phyloP scores from a whole-genome alignment of 2,888 invertebrate species.

The Diadegma fenestrale region DNA sequence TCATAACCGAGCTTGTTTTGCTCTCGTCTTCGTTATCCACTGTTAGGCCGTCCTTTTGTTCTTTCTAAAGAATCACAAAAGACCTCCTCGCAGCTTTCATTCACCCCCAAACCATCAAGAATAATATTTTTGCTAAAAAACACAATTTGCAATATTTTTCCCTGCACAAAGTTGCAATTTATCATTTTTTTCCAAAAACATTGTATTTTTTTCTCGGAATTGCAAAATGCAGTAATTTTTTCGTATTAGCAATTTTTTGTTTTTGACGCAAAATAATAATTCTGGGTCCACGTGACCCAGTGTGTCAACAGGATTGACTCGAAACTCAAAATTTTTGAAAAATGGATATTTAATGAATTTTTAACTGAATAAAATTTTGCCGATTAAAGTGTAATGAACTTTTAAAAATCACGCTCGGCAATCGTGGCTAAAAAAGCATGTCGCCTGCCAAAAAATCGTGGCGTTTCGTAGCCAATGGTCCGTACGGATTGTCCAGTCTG shows the following conservation, averaged over 20 bases:
- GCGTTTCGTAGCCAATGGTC: background rate
- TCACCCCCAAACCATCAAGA: background rate
- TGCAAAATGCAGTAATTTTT: too few species aligned
- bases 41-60: background rate
- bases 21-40: slow-evolving; percentile 36
- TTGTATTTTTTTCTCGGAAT: too few species aligned
- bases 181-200: background rate
- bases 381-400: background rate
- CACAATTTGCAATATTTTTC: background rate
- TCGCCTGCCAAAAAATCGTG: background rate
- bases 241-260: too few species aligned
- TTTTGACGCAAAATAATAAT: too few species aligned
- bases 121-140: background rate
- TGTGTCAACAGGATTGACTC: too few species aligned
- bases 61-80: slow-evolving; percentile 16
- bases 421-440: background rate
- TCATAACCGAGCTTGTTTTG: slow-evolving; percentile 66
- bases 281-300: too few species aligned
- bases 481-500: slow-evolving; percentile 16
- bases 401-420: background rate
- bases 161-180: background rate
- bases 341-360: background rate
- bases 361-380: background rate
- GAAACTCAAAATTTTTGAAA: background rate
- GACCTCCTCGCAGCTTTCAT: background rate